Evolutionary conservation across 2,888 invertebrate genomes (phyloP), one percentile per base, ranked within the genome.

Genomic region (Crossocerus cetratus): DNA sequence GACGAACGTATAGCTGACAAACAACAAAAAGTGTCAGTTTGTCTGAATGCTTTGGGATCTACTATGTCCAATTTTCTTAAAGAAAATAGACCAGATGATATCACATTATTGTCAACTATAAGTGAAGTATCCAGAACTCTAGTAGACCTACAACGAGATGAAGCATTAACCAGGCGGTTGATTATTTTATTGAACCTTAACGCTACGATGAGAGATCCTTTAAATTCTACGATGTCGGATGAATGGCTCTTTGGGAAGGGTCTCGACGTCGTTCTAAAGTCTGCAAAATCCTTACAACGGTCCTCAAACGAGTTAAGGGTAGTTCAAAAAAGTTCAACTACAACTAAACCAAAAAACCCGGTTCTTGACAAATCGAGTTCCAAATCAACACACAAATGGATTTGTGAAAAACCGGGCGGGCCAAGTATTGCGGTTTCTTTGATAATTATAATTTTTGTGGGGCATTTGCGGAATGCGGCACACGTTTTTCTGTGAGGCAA

Each of bases 111-210:
- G n/a, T 43, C 62, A 23, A 60, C 44, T 2, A 49, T 76, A n/a
- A 72, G 72, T 32, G 74, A 74, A 20, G 43, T 45, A 1, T 58
- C 42, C 22, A 65, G 74, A 4, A 21, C 77, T 2, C 43, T 81
- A 16, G 72, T 69, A 5, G 74, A 79, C 23, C 45, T 79, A 21
- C 76, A 79, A 8, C 49, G 77, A 8, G 71, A 77, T 4, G 66
- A 77, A 63, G 58, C 74, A 0, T 11, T 70, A 13, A 78, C 75
- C 4, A 59, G 77, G 2, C 68, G 69, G 8, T 53, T 56, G 8
- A 44, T 75, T 0, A 68, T 80, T 42, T 21, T 66, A 2, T 23
- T 71, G 0, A 66, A 71, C 32, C 2, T 78, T 2, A 72, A 69
- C n/a, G 18, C 42, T 2, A 13, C 74, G 0, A n/a, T 73, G 8